A percentile compares a stretch with the other conserved stretches of the same genome.
These are phyloP conservation scores for Lordiphosa stackelbergi DNA, from an alignment of 1,140 invertebrate species.

Conservation along the genomic window DNA sequence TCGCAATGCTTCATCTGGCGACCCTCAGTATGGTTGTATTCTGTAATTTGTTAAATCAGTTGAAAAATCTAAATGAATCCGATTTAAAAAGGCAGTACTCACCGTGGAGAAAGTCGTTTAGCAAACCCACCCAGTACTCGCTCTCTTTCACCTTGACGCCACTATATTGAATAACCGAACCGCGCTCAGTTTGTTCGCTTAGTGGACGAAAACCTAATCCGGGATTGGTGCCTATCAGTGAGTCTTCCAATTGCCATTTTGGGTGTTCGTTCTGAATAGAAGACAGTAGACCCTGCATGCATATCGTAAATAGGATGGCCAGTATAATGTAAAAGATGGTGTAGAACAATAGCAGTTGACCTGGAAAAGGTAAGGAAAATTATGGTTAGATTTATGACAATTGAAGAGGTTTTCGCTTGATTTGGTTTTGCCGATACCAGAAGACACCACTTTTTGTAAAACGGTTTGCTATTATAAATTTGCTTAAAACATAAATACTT, in stretches of 20 bases:
- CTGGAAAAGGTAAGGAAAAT: conserved; percentile 77
- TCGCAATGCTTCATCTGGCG: conserved; percentile 84
- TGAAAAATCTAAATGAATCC: neutral
- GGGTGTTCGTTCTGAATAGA: conserved; percentile 85
- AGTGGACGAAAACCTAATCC: conserved; percentile 93
- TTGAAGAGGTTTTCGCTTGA: too few relatives aligned
- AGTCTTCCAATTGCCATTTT: conserved; percentile 84
- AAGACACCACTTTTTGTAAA: too few relatives aligned
- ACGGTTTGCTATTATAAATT: too few relatives aligned
- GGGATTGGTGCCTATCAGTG: conserved; percentile 92
- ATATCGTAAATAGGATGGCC: conserved; percentile 87
- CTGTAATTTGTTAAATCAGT: conserved; percentile 21
- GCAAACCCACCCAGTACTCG: conserved; percentile 82
- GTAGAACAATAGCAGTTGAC: conserved; percentile 89
- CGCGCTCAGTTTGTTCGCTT: conserved; percentile 84
- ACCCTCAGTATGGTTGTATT: conserved; percentile 79
- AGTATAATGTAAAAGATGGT: conserved; percentile 89
- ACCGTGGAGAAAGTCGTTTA: conserved; percentile 86
- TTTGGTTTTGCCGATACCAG: too few relatives aligned
- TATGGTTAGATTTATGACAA: too few relatives aligned
- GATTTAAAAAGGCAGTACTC: conserved; percentile 66
- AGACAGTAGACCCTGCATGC: conserved; percentile 87
- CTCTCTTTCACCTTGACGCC: conserved; percentile 82
- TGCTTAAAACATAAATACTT: too few relatives aligned
- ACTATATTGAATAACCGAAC: conserved; percentile 90